Conservation (phyloP, 2,888 invertebrate species). For the Stenolophus ochropezus region DNA sequence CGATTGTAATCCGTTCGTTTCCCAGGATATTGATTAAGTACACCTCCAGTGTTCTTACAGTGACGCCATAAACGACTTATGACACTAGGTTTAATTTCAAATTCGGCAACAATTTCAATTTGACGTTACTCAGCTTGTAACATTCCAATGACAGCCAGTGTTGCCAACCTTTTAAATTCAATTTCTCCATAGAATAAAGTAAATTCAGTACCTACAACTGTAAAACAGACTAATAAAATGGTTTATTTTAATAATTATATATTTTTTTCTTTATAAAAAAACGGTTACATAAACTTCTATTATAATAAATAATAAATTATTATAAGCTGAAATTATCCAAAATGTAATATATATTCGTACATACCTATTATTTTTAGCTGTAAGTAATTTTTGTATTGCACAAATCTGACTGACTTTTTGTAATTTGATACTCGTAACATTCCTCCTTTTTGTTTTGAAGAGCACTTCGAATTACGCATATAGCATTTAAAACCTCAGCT, state of each 20-base stretch:
- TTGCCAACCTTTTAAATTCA: neutral
- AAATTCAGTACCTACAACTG: neutral
- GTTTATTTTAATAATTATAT: neutral
- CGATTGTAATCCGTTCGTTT: too few relatives aligned
- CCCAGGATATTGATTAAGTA: too few relatives aligned
- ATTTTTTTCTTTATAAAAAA: neutral
- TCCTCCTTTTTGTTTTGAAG: neutral
- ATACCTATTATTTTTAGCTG: neutral
- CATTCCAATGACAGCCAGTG: too few relatives aligned
- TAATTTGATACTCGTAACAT: neutral
- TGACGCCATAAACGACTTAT: too few relatives aligned
- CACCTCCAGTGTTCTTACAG: too few relatives aligned
- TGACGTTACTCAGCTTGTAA: too few relatives aligned
- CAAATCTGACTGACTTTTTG: neutral
- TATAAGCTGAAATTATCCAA: neutral
- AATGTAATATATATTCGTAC: neutral
- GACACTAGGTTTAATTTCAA: too few relatives aligned
- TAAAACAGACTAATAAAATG: neutral
- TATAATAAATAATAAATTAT: neutral
- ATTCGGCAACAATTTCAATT: too few relatives aligned
- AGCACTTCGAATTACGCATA: conserved; percentile 20
- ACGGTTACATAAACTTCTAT: neutral
- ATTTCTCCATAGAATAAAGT: neutral
- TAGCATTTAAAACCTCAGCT: neutral
- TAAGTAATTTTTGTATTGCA: neutral